A percentile compares a stretch with the other conserved stretches of the same genome.
Evolutionary conservation across 2,888 invertebrate genomes (phyloP).

Genomic region (Adineta ricciae): DNA sequence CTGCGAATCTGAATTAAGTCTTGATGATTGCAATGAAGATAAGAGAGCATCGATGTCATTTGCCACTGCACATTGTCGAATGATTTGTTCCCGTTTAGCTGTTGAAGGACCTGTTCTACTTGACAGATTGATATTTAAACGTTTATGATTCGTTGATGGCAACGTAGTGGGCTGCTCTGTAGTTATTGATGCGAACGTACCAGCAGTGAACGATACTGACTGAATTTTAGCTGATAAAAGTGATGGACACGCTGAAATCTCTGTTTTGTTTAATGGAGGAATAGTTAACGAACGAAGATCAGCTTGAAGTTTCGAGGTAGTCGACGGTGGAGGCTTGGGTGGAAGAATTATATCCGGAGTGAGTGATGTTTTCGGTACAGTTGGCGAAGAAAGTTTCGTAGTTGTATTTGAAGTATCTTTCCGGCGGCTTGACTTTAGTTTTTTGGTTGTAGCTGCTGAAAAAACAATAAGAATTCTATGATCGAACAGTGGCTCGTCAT

Average conservation of each 20-base stretch:
- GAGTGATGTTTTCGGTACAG: neutral
- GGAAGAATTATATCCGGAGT: neutral
- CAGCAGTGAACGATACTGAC: conserved; percentile 21
- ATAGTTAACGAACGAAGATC: neutral
- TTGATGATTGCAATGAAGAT: neutral
- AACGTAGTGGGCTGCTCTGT: neutral
- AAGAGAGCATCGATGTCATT: neutral
- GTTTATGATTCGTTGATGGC: neutral
- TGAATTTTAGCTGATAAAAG: neutral
- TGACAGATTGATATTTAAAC: neutral
- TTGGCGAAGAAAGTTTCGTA: too few species aligned
- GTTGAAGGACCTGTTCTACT: neutral
- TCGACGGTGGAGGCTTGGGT: neutral
- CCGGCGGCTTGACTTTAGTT: neutral
- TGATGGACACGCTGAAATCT: neutral
- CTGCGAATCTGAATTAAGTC: neutral
- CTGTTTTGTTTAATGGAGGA: neutral
- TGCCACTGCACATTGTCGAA: too few species aligned
- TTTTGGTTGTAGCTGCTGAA: neutral
- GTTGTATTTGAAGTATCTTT: neutral
- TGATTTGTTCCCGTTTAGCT: neutral
- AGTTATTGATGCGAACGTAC: conserved; percentile 19
- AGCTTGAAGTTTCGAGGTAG: neutral
- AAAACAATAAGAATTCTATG: neutral
- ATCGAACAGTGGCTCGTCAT: too few species aligned